Conservation (phyloP, 1,140 invertebrate genomes). For the Hermatobates lingyangjiaoensis region DNA sequence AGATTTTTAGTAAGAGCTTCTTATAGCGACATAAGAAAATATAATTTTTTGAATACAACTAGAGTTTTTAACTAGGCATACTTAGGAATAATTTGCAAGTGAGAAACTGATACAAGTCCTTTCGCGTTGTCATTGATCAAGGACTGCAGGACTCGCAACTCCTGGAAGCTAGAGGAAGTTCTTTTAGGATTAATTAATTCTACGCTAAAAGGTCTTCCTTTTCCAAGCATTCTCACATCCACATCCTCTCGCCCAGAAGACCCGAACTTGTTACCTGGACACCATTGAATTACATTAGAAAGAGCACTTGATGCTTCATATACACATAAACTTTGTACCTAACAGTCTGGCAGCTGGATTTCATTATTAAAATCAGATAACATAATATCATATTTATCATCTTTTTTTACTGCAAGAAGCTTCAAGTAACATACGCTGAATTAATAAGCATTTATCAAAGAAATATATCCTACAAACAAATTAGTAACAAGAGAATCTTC, state of each 20-base stretch:
- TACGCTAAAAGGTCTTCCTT: conserved; percentile 67
- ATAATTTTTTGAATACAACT: conserved; percentile 1
- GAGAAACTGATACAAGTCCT: conserved; percentile 36
- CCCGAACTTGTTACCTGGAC: conserved; percentile 44
- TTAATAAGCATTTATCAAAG: not conserved
- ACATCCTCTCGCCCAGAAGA: conserved; percentile 89
- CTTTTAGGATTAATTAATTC: conserved; percentile 52
- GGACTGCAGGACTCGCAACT: conserved; percentile 34
- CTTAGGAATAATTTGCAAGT: conserved; percentile 42
- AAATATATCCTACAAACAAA: too few species aligned
- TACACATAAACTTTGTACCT: conserved; percentile 4
- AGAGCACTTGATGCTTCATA: conserved; percentile 20
- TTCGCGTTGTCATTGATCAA: conserved; percentile 37
- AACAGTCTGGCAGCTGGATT: not conserved
- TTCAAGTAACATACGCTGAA: not conserved
- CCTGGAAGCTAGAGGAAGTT: conserved; percentile 29
- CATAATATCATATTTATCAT: not conserved
- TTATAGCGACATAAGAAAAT: not conserved
- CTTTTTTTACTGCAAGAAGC: not conserved
- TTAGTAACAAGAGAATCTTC: too few species aligned
- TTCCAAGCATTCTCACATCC: conserved; percentile 73
- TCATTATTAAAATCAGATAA: not conserved
- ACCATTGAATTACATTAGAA: conserved; percentile 10
- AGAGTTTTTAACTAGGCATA: too few species aligned
- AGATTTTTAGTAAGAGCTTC: not conserved